phyloP scores from a whole-genome alignment of 2,888 invertebrate genomes.

The Desoria tigrina region DNA sequence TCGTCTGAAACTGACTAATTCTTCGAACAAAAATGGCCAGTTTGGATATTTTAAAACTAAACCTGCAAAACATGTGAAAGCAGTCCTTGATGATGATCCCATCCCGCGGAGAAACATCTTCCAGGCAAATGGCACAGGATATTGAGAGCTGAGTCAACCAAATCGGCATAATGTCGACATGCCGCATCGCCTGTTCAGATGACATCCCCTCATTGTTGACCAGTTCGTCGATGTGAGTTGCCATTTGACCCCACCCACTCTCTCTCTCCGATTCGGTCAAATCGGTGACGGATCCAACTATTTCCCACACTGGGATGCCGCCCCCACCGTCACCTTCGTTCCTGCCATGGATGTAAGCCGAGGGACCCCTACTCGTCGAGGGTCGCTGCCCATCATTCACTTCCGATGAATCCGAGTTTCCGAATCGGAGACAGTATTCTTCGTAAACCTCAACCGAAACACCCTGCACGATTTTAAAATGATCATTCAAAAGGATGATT shows the following conservation, averaged over 20 bases:
- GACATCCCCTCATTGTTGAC: neutral
- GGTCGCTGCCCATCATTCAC: neutral
- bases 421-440: neutral
- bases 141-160: neutral
- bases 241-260: neutral
- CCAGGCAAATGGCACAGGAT: constrained; percentile 1
- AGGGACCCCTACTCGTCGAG: neutral
- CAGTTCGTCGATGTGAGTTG: neutral
- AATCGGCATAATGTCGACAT: neutral
- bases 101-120: neutral
- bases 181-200: neutral
- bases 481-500: too few species aligned
- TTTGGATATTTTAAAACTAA: too few species aligned
- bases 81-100: constrained; percentile 15
- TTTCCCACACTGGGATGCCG: neutral
- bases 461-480: too few species aligned
- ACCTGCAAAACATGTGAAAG: constrained; percentile 16
- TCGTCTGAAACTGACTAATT: too few species aligned
- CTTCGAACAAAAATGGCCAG: neutral
- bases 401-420: neutral
- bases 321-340: neutral
- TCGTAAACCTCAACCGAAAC: too few species aligned
- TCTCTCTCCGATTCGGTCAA: neutral
- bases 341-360: neutral
- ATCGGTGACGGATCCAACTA: too few species aligned